A percentile compares a stretch with the other conserved stretches of the same genome.
Conservation (phyloP, 2,888 invertebrate genomes). For the Lysandra bellargus region DNA sequence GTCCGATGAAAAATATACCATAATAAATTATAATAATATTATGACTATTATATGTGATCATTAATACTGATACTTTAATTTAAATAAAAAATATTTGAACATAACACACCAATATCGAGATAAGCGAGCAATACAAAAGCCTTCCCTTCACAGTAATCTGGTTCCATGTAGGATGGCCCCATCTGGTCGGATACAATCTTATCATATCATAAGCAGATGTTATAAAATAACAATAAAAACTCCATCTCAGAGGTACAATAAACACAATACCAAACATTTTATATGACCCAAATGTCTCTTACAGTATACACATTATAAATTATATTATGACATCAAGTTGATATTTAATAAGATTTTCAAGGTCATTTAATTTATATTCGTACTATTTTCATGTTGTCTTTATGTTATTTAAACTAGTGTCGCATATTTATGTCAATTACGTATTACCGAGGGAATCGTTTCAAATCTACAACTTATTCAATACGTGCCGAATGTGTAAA, state of each 20-base stretch:
- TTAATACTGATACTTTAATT: too few relatives aligned
- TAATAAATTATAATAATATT: too few relatives aligned
- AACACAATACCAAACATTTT: background rate
- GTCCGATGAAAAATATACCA: background rate
- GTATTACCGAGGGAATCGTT: background rate
- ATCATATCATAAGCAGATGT: background rate
- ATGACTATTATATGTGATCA: too few relatives aligned
- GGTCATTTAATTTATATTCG: too few relatives aligned
- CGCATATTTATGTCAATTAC: background rate
- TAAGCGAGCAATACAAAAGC: background rate
- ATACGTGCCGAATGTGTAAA: background rate
- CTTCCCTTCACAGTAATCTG: background rate
- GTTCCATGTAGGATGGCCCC: background rate
- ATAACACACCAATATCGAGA: background rate
- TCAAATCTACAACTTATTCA: background rate
- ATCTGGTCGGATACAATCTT: background rate
- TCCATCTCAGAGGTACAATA: background rate
- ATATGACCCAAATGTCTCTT: background rate
- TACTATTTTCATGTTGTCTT: too few relatives aligned
- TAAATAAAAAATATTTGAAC: background rate
- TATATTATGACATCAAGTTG: background rate
- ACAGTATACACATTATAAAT: background rate
- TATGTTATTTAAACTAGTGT: background rate
- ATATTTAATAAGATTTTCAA: background rate
- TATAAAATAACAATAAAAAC: conserved; percentile 16